Percentiles rank a stretch among this genome's conserved stretches.
Evolutionary conservation across 2,797 vertebrate species (phyloP).

Genomic region (Parauchenoglanis ngamensis): DNA sequence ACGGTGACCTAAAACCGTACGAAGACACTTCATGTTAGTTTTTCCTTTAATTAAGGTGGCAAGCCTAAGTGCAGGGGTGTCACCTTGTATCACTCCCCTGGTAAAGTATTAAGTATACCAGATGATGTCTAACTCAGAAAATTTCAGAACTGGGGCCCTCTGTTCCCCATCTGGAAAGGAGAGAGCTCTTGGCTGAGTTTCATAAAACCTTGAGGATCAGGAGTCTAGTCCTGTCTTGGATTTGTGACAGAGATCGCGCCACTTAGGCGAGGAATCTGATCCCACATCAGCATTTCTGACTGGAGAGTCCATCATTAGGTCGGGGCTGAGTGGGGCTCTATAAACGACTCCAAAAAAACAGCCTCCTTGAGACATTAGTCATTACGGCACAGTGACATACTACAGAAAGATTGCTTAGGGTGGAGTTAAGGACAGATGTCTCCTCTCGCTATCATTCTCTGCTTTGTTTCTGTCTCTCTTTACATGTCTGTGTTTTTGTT

Average conservation of each 20-base stretch:
- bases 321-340: conserved; percentile 23
- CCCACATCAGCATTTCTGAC: conserved; percentile 27
- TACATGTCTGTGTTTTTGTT: conserved; percentile 15
- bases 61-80: not conserved
- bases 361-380: conserved; percentile 43
- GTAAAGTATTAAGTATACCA: not conserved
- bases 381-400: conserved; percentile 17
- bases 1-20: no score
- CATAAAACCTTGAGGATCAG: conserved; percentile 1
- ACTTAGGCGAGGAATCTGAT: conserved; percentile 25
- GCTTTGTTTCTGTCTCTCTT: conserved; percentile 12
- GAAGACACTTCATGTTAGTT: not conserved
- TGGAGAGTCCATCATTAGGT: conserved; percentile 42
- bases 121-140: not conserved
- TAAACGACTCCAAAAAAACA: conserved; percentile 36
- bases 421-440: conserved; percentile 9
- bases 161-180: not conserved
- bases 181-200: not conserved
- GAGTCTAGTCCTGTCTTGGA: conserved; percentile 1
- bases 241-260: conserved; percentile 5
- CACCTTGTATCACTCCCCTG: not conserved
- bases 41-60: not conserved
- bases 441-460: not conserved
- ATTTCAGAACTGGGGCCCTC: conserved; percentile 10
- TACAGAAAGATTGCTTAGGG: conserved; percentile 37